Percentiles rank a stretch among this genome's conserved stretches.
These are phyloP conservation scores for Cyclophora albipunctata DNA, from an alignment of 2,888 invertebrate genomes.

Conservation along the genomic window DNA sequence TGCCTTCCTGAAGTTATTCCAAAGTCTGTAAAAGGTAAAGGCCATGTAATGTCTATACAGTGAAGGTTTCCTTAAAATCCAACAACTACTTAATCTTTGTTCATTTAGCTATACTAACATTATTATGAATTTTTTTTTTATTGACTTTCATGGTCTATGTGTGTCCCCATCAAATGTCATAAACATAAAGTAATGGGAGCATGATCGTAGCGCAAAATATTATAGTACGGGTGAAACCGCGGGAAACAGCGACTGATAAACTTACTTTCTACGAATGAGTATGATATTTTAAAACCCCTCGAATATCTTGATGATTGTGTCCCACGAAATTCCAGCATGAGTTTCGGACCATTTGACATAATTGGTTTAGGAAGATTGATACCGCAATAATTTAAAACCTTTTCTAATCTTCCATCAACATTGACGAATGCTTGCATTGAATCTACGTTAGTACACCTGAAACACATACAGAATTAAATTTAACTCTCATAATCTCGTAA, in stretches of 20 bases:
- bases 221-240: no score
- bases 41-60: no score
- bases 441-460: conserved; percentile 86
- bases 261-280: conserved; percentile 93
- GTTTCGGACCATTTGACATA: conserved; percentile 93
- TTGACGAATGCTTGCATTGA: conserved; percentile 88
- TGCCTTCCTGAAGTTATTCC: conserved; percentile 90
- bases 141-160: no score
- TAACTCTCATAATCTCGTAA: no score
- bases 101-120: neutral
- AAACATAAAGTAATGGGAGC: no score
- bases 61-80: no score
- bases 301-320: conserved; percentile 84
- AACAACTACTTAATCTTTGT: no score
- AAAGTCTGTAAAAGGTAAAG: conserved; percentile 79
- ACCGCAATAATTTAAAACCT: conserved; percentile 92
- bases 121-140: no score
- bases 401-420: conserved; percentile 87
- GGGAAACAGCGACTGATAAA: conserved; percentile 17
- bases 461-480: conserved; percentile 28
- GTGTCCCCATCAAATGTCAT: no score
- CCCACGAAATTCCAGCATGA: conserved; percentile 91
- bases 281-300: conserved; percentile 91
- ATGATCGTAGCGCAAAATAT: no score
- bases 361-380: conserved; percentile 87